A percentile compares a stretch with the other conserved stretches of the same genome.
These are phyloP conservation scores for Calephelis virginiensis DNA, from an alignment of 1,140 invertebrate genomes.

Conservation along the genomic window DNA sequence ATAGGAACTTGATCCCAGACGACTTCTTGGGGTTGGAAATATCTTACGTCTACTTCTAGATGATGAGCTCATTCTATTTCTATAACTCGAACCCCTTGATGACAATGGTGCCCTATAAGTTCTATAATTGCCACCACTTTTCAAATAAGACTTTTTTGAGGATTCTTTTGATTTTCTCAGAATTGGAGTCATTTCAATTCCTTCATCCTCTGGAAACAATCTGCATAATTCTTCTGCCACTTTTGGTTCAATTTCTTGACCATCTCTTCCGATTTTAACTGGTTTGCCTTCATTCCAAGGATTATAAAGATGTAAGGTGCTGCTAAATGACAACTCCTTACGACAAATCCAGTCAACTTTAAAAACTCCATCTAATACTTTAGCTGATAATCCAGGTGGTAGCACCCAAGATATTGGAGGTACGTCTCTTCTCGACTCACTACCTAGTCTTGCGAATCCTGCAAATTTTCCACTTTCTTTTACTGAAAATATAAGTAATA, in stretches of 20 bases:
- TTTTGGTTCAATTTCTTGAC: constrained; percentile 97
- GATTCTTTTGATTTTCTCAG: constrained; percentile 93
- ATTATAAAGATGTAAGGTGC: constrained; percentile 96
- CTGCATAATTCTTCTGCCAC: constrained; percentile 96
- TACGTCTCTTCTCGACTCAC: constrained; percentile 93
- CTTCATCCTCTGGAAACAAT: constrained; percentile 95
- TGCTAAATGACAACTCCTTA: constrained; percentile 95
- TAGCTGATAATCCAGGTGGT: constrained; percentile 94
- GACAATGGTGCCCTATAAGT: constrained; percentile 68
- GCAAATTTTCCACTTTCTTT: constrained; percentile 97
- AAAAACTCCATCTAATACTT: constrained; percentile 96
- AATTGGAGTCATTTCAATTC: constrained; percentile 94
- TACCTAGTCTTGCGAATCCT: constrained; percentile 93
- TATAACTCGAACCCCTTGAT: constrained; percentile 60
- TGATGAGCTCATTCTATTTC: constrained; percentile 60
- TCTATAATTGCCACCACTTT: constrained; percentile 78
- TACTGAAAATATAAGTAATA: constrained; percentile 97
- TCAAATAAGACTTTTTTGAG: constrained; percentile 81
- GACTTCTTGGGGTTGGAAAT: constrained; percentile 71
- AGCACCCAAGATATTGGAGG: constrained; percentile 96
- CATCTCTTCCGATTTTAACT: constrained; percentile 98
- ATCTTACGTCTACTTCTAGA: constrained; percentile 76
- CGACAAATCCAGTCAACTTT: constrained; percentile 98
- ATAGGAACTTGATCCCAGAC: constrained; percentile 73
- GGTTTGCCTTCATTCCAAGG: constrained; percentile 99